These are phyloP conservation scores for Dione vanillae DNA, from an alignment of 2,888 invertebrate genomes.

Conservation along the genomic window DNA sequence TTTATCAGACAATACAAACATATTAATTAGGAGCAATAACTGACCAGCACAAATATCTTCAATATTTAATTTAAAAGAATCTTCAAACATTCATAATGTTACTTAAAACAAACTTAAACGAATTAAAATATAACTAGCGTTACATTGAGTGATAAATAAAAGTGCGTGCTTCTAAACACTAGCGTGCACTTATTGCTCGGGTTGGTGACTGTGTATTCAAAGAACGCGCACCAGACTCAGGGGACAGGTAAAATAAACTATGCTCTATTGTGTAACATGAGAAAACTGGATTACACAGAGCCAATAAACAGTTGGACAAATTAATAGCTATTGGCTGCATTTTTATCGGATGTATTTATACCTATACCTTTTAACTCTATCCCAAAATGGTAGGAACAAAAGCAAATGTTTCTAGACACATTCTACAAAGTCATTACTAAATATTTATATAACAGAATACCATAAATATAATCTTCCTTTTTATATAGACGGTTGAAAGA, in stretches of 20 bases:
- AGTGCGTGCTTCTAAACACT: slow-evolving; percentile 54
- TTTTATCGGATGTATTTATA: background rate
- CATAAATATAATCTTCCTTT: background rate
- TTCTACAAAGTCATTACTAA: no score
- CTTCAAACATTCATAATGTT: slow-evolving; percentile 42
- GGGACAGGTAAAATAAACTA: slow-evolving; percentile 71
- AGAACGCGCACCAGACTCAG: slow-evolving; percentile 58
- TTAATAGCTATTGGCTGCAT: slow-evolving; percentile 40
- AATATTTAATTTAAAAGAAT: slow-evolving; percentile 66
- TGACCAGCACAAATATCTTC: slow-evolving; percentile 53
- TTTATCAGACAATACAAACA: slow-evolving; percentile 29
- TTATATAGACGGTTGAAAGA: background rate
- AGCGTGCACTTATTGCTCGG: slow-evolving; percentile 64
- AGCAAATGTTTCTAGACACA: background rate
- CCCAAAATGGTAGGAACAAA: background rate
- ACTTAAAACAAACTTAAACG: slow-evolving; percentile 15
- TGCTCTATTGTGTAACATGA: slow-evolving; percentile 75
- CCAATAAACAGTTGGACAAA: slow-evolving; percentile 58
- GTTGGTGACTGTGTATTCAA: slow-evolving; percentile 67
- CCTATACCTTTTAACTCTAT: background rate
- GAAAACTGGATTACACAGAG: slow-evolving; percentile 70
- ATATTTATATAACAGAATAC: background rate
- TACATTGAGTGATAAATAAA: slow-evolving; percentile 26
- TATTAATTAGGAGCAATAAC: slow-evolving; percentile 13
- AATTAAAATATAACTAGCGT: slow-evolving; percentile 38